A percentile compares a stretch with the other conserved stretches of the same genome.
Conservation (phyloP, 2,113 vertebrate species). For the Saimiri boliviensis region DNA sequence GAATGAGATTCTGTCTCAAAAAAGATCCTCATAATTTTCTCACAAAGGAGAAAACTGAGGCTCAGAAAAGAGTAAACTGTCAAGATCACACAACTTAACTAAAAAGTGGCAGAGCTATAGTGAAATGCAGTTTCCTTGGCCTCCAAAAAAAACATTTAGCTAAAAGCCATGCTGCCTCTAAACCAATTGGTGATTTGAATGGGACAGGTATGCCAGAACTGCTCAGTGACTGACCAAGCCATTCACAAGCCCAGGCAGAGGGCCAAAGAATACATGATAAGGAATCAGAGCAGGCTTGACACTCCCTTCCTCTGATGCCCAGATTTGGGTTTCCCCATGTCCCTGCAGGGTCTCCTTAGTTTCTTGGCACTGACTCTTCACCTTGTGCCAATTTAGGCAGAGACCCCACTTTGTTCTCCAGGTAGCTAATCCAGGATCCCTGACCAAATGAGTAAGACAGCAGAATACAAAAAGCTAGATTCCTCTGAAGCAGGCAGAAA, state of each 20-base stretch:
- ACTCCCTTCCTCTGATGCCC: background rate
- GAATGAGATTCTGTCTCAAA: too few relatives aligned
- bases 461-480: background rate
- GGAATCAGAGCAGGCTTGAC: background rate
- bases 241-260: background rate
- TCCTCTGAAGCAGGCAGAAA: background rate
- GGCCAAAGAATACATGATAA: slow-evolving; percentile 28
- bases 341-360: background rate
- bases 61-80: background rate
- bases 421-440: background rate
- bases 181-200: background rate
- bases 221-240: background rate
- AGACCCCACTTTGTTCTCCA: background rate
- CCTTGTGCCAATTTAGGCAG: background rate
- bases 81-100: background rate
- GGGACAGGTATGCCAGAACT: background rate
- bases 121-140: background rate
- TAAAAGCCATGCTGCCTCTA: background rate
- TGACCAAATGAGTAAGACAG: background rate
- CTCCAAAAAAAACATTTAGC: background rate
- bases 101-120: background rate
- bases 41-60: background rate
- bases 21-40: background rate
- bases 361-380: background rate
- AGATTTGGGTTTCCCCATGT: background rate